Conservation (phyloP, 2,113 vertebrate genomes). For the Nibea albiflora region DNA sequence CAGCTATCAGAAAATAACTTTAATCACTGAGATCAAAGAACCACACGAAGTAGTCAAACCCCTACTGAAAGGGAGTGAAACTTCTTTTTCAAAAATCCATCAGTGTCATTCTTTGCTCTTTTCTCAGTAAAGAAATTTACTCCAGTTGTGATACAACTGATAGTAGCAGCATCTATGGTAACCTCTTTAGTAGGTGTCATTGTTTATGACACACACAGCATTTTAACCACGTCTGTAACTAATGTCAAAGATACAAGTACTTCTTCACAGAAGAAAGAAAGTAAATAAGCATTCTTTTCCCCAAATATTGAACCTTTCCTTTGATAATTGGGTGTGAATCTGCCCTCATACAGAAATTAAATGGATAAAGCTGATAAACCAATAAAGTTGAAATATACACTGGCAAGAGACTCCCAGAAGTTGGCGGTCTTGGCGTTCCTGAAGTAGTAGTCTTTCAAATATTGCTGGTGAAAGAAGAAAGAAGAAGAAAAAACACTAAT, state of each 20-base stretch:
- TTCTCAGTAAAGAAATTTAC: no score
- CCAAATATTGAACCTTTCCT: neutral
- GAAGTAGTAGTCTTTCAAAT: constrained; percentile 84
- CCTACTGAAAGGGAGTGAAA: no score
- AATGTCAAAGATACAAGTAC: no score
- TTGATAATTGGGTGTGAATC: neutral
- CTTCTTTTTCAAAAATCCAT: no score
- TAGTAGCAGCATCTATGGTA: neutral
- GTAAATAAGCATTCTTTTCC: neutral
- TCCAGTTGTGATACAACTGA: no score
- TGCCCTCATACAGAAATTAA: no score
- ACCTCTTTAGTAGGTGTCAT: neutral
- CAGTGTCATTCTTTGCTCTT: no score
- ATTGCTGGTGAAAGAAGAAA: constrained; percentile 82
- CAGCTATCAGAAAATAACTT: no score
- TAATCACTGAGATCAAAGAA: no score
- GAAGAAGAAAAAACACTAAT: constrained; percentile 38
- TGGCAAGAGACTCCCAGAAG: constrained; percentile 90
- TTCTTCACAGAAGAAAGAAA: neutral
- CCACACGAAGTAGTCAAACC: no score
- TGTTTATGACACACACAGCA: no score
- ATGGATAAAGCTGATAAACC: neutral
- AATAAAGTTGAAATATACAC: constrained; percentile 74
- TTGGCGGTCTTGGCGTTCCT: constrained; percentile 92
- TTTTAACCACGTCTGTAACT: no score